Base-by-base conservation (phyloP, 2,888 invertebrate species). In the Tholera decimalis region DNA sequence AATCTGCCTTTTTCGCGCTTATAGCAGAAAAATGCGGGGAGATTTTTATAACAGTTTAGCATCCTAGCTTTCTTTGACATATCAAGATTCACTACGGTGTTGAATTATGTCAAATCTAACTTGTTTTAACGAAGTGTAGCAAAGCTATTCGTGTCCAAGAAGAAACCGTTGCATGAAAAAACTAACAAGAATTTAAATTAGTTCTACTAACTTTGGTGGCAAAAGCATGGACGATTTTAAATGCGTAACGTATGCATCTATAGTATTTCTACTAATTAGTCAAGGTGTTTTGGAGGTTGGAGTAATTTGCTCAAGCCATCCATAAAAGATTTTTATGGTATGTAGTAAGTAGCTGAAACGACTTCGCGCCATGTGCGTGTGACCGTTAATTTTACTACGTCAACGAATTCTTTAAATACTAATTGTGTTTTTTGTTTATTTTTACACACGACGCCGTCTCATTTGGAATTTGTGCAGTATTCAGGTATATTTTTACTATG, bases 241-340 rank as follows among this genome's bases (percentile, higher is more conserved):
- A 63, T 41, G 53, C 58, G 58, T 63, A 69, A 61, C 62, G 28
- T 68, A 63, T 67, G 56, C 63, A 57, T 68, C 55, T 70, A 60
- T 57, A 66, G 59, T 51, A 60, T 77, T 72, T 73, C 64, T 41
- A 64, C 59, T 67, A 83, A 81, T 83, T 81, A 74, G 81, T 55
- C 51, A 54, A 49, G 57, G 50, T 53, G 60, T 67, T 79, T 65
- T 53, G 39, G 68, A 60, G 55, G 57, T 58, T 61, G 43, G 24
- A 68, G 30, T 49, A 69, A 82, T 82, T 69, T 67, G 59, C 55
- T 53, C 44, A 62, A 64, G 50, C 49, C 58, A 63, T 18, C 54
- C 58, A 74, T 80, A 70, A 77, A 72, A 58, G 41, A 43, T 60
- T 65, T 77, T 74, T 67, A 77, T 56, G n/a, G n/a, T n/a, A n/a